Base-by-base conservation (phyloP, 2,797 vertebrate species). In the Potorous gilbertii region DNA sequence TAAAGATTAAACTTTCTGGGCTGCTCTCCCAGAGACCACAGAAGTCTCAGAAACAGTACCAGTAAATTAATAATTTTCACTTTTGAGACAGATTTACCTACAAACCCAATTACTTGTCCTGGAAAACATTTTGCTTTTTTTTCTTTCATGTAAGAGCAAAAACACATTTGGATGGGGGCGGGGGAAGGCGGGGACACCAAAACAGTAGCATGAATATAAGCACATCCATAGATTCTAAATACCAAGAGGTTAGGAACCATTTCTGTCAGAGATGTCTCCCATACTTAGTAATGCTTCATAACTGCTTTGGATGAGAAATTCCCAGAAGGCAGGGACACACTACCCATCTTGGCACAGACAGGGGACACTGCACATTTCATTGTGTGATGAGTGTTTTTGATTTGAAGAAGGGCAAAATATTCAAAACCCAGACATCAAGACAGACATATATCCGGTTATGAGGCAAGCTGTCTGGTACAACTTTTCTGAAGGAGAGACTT, bases 321-420 rank as follows among this genome's bases (percentile, higher is more conserved):
- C 56, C 4, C 1, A 57, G 34, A 54, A 31, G 90, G 46, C 40
- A 0, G 0, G 89, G 56, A 52, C 24, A 91, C 5, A 9, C n/a
- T 29, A 5, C 18, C 56, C 55, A 12, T 59, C 92, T 34, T 24
- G 1, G 93, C 62, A 4, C 92, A 29, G 55, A 0, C 1, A 0
- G 90, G 90, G 62, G 24, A 13, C 89, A 27, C 1, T 55, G 56
- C 40, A 0, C 12, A 62, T 95, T 50, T 11, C 91, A 31, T 81
- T 55, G 91, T 6, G 16, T 52, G 62, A 34, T 2, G 2, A n/a
- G 50, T 97, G 97, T 52, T 97, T 98, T 95, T 97, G 94, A 97
- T 97, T 96, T 97, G 96, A 54, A 9, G 89, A 93, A 0, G 92
- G n/a, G 94, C 96, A 92, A 95, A 87, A 97, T 97, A 94, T 95